Evolutionary conservation across 2,113 vertebrate genomes (phyloP), one percentile per base, ranked within the genome.

Genomic region (Passer domesticus): DNA sequence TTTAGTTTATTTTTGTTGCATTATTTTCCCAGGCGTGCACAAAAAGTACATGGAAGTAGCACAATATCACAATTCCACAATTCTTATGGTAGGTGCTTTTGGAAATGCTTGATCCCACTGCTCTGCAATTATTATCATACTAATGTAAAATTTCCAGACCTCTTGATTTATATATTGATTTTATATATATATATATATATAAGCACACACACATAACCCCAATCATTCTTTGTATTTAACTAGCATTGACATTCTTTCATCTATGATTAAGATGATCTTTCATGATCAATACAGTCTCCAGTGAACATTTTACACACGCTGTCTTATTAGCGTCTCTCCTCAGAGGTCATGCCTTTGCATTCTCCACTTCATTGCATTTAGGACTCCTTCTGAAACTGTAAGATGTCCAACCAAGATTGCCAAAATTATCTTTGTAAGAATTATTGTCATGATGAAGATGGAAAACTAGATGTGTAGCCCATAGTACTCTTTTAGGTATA

Each of bases 231-330:
- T 66, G 11, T n/a, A 22, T 82, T 91, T 95, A 95, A 92, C 49
- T 46, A n/a, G 12, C 91, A 94, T 92, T 87, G 89, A 37, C 81
- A 53, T 66, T 64, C 81, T 92, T 91, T 95, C 87, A 41, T 73
- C 46, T 58, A 13, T 75, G 68, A 82, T 96, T 92, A 95, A 89
- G 74, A 24, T 82, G 49, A 82, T 96, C 37, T 91, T 87, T 39
- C 33, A 14, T 35, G 89, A 92, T 95, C 92, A 89, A 89, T 95
- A 74, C 28, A 14, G 37, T 66, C 44, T 62, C 74, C 41, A 62
- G 55, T 58, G 81, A 91, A 43, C 13, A 2, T 53, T 92, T 89
- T 53, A 53, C 9, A 41, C 11, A 1, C 2, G 1, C 8, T 33
- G 7, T 78, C 28, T 82, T 76, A 52, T 27, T 80, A 84, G 13